These are phyloP conservation scores for Isurus oxyrinchus DNA, from an alignment of 2,113 vertebrate species.

Conservation along the genomic window DNA sequence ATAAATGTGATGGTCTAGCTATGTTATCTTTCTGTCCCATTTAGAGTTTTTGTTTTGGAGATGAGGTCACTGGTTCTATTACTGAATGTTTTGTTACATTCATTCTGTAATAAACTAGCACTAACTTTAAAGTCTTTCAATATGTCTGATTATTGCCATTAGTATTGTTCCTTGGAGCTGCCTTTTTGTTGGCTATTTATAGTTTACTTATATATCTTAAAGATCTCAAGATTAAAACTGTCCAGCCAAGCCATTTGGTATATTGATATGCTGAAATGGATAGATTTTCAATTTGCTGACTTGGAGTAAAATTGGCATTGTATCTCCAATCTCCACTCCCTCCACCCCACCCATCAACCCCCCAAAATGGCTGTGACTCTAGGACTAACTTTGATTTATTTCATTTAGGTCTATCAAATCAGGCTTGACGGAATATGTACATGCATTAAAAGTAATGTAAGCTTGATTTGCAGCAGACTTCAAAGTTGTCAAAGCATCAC, in stretches of 20 bases:
- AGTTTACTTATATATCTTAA: background rate
- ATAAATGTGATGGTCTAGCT: background rate
- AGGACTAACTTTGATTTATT: background rate
- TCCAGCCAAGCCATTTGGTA: background rate
- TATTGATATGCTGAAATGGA: background rate
- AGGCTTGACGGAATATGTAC: background rate
- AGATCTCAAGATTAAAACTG: background rate
- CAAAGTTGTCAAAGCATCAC: background rate
- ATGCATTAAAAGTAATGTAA: background rate
- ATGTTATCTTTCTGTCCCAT: background rate
- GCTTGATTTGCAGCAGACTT: background rate
- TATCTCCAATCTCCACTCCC: no score
- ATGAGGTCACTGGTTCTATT: background rate
- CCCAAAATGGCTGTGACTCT: background rate
- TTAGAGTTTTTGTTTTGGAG: slow-evolving; percentile 25
- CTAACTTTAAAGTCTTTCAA: slow-evolving; percentile 11
- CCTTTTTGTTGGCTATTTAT: background rate
- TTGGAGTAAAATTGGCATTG: background rate
- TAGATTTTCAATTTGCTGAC: background rate
- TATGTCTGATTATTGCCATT: background rate
- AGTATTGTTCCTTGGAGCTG: background rate
- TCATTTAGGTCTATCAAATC: background rate
- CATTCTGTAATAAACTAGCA: slow-evolving; percentile 41
- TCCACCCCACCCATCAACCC: no score
- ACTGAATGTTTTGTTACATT: slow-evolving; percentile 35